phyloP scores from a whole-genome alignment of 2,113 vertebrate species.

The Dipodomys merriami region DNA sequence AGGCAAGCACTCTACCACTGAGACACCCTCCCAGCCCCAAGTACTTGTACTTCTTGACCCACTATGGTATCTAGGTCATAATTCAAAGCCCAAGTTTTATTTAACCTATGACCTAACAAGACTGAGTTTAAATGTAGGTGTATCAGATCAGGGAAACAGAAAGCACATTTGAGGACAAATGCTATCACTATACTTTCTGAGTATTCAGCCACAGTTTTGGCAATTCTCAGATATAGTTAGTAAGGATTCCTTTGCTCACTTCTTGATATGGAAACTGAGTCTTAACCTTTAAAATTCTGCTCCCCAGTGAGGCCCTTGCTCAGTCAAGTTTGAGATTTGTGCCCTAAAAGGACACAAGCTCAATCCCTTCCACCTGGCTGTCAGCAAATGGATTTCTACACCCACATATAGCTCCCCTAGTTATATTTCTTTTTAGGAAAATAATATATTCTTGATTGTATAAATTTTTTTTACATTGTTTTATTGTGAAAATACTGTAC shows the following conservation, averaged over 20 bases:
- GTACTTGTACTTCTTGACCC: too few relatives aligned
- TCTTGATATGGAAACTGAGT: not conserved
- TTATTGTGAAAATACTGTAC: too few relatives aligned
- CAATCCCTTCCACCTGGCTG: not conserved
- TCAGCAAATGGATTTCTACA: not conserved
- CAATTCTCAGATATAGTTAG: not conserved
- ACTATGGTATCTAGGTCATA: not conserved
- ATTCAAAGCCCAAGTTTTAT: not conserved
- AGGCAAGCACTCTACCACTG: too few relatives aligned
- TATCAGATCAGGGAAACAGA: not conserved
- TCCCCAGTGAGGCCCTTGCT: not conserved
- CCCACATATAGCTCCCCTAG: not conserved
- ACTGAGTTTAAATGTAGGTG: not conserved
- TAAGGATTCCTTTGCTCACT: not conserved
- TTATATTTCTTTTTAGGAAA: constrained; percentile 4
- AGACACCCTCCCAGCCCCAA: too few relatives aligned
- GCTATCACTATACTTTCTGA: not conserved
- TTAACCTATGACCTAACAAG: not conserved
- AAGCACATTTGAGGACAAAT: not conserved
- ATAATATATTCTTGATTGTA: not conserved
- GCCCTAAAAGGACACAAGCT: not conserved
- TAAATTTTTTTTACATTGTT: not conserved
- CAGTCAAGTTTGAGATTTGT: not conserved
- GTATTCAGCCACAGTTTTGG: not conserved
- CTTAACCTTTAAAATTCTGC: not conserved